phyloP scores from a whole-genome alignment of 2,797 vertebrate species.

The Channa striata region DNA sequence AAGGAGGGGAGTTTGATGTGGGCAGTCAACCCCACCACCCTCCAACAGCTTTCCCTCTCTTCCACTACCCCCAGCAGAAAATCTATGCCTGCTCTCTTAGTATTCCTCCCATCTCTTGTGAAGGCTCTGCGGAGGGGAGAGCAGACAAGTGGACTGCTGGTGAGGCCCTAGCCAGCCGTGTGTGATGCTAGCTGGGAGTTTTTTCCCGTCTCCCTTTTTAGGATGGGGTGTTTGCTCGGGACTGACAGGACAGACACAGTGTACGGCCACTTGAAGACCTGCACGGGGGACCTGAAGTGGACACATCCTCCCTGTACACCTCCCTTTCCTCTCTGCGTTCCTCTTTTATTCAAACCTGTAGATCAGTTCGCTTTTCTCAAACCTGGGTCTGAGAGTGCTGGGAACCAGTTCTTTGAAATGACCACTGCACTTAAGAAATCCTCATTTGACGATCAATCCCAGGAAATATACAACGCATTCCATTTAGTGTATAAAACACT shows the following conservation, averaged over 20 bases:
- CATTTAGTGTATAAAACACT: too few species aligned
- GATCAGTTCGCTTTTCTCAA: slow-evolving; percentile 31
- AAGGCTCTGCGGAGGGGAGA: slow-evolving; percentile 79
- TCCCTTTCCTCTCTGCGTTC: slow-evolving; percentile 26
- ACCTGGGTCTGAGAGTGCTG: slow-evolving; percentile 12
- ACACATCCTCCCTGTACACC: slow-evolving; percentile 59
- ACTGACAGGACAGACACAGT: slow-evolving; percentile 79
- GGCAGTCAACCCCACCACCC: slow-evolving; percentile 81
- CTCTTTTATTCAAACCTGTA: slow-evolving; percentile 17
- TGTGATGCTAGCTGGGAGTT: slow-evolving; percentile 77
- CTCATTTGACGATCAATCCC: not conserved
- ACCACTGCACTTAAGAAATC: not conserved
- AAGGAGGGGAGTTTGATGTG: slow-evolving; percentile 86
- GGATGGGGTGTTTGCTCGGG: slow-evolving; percentile 76
- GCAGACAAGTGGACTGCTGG: slow-evolving; percentile 82
- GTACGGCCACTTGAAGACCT: slow-evolving; percentile 75
- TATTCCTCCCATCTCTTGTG: slow-evolving; percentile 84
- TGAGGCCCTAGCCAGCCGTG: slow-evolving; percentile 79
- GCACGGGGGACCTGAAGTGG: slow-evolving; percentile 72
- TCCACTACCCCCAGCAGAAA: slow-evolving; percentile 76
- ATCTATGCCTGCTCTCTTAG: slow-evolving; percentile 86
- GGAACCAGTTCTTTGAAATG: slow-evolving; percentile 3
- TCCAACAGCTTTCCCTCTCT: slow-evolving; percentile 66
- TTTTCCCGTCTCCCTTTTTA: slow-evolving; percentile 62
- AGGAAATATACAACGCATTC: too few species aligned